These are phyloP conservation scores for Campylomormyrus tamandua DNA, from an alignment of 2,113 vertebrate species.

Conservation along the genomic window DNA sequence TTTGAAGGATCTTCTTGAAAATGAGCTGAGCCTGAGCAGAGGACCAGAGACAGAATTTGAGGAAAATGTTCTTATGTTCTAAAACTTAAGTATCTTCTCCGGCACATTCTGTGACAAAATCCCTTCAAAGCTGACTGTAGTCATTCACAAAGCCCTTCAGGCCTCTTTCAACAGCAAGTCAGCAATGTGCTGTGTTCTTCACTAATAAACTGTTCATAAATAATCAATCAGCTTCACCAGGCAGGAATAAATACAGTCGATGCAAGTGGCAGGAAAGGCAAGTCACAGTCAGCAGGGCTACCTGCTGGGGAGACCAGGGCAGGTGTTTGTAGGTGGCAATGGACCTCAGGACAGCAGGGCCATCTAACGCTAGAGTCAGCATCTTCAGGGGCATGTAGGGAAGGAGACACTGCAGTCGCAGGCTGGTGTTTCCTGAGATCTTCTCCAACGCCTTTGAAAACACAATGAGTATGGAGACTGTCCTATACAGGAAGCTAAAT, in stretches of 20 bases:
- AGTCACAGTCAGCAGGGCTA: slow-evolving; percentile 38
- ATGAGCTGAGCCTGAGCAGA: slow-evolving; percentile 70
- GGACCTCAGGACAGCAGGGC: slow-evolving; percentile 51
- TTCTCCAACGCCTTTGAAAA: slow-evolving; percentile 44
- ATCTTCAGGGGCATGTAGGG: slow-evolving; percentile 72
- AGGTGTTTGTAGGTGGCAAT: slow-evolving; percentile 50
- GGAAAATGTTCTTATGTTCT: neutral
- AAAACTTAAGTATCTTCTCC: slow-evolving; percentile 41
- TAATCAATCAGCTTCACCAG: slow-evolving; percentile 31
- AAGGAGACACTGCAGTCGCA: slow-evolving; percentile 63
- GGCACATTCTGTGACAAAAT: slow-evolving; percentile 50
- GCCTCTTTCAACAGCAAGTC: slow-evolving; percentile 60
- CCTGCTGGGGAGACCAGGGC: slow-evolving; percentile 78
- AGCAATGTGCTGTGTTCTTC: slow-evolving; percentile 53
- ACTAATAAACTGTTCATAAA: slow-evolving; percentile 51
- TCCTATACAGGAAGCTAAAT: neutral
- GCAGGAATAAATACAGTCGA: neutral
- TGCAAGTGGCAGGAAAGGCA: neutral
- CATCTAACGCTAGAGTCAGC: slow-evolving; percentile 47
- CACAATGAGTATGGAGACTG: slow-evolving; percentile 4
- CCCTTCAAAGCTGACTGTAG: slow-evolving; percentile 55
- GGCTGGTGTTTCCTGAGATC: slow-evolving; percentile 37
- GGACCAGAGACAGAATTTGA: slow-evolving; percentile 43
- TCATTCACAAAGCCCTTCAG: slow-evolving; percentile 56
- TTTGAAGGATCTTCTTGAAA: slow-evolving; percentile 63